Base-by-base conservation (phyloP, 2,113 vertebrate genomes). In the Crotalus viridis region DNA sequence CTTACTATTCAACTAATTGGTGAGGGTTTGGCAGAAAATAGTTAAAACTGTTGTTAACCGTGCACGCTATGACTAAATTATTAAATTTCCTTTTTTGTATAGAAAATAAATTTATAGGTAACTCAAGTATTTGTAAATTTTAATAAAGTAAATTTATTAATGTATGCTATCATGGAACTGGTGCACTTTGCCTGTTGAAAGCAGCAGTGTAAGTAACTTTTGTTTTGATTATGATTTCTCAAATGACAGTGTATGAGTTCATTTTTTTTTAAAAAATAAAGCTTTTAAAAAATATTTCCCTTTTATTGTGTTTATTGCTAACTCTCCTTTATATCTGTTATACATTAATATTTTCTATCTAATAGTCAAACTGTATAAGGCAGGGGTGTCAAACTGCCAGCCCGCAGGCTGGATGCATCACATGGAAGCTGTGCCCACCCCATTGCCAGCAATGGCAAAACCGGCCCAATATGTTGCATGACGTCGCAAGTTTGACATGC, bases 1-100 rank as follows among this genome's bases (percentile, higher is more conserved):
- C 95, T 99, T 85, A 94, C 95, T 93, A 95, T 99, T 96, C 98
- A 96, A 55, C 98, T 99, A 4, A 96, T 95, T 89, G 99, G 98
- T 97, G 98, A 98, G 97, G 98, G 98, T 92, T 56, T 97, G 90
- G 93, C 92, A 87, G 94, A 96, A 88, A 57, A 56, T 95, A 96
- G 93, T 52, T 91, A 88, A 93, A 93, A 17, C 46, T 87, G 10
- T 33, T 90, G n/a, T 54, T 86, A 39, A 61, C 22, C 26, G 43
- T 61, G 9, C 94, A 96, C 97, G 92, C 26, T 0, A 95, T 10
- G 90, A 61, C 46, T 93, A 51, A 93, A 61, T 64, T 90, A 93
- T 61, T 86, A 81, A 90, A 89, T 43, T 88, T 95, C 52, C 59
- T 93, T 28, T 94, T 95, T 87, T 96, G 94, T 96, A 96, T 92